Conservation (phyloP, 2,113 vertebrate genomes). For the Mus pahari region DNA sequence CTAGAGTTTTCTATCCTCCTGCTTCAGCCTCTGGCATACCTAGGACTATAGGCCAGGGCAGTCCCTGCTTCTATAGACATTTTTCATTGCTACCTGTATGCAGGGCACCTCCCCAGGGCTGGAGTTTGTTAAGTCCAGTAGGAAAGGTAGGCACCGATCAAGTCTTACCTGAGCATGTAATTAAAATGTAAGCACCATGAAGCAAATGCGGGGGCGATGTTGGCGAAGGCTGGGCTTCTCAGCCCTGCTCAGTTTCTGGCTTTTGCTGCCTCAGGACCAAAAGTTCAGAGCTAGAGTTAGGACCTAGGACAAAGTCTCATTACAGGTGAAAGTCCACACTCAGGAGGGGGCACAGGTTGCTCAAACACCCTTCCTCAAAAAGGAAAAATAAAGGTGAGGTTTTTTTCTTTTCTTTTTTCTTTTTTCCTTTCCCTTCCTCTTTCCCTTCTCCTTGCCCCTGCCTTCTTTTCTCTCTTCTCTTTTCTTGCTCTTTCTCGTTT, state of each 20-base stretch:
- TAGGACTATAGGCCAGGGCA: background rate
- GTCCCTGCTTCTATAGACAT: background rate
- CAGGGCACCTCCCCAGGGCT: background rate
- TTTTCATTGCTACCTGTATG: background rate
- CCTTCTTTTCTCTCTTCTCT: background rate
- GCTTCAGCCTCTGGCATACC: background rate
- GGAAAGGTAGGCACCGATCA: background rate
- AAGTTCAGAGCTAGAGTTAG: background rate
- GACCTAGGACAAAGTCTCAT: background rate
- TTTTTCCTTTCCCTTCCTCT: too few species aligned
- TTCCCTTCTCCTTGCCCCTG: too few species aligned
- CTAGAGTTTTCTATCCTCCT: background rate
- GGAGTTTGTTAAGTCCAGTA: background rate
- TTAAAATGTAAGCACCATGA: background rate
- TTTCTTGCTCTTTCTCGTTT: fast-evolving
- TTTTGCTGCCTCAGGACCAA: background rate
- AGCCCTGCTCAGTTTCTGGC: background rate
- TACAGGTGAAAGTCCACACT: background rate
- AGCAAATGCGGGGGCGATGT: background rate
- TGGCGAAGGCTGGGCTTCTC: background rate
- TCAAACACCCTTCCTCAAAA: too few species aligned
- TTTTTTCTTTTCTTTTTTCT: too few species aligned
- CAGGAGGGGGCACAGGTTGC: background rate
- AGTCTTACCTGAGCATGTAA: background rate
- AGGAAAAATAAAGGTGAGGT: too few species aligned